These are phyloP conservation scores for Fringilla coelebs DNA, from an alignment of 2,797 vertebrate genomes.

Conservation along the genomic window DNA sequence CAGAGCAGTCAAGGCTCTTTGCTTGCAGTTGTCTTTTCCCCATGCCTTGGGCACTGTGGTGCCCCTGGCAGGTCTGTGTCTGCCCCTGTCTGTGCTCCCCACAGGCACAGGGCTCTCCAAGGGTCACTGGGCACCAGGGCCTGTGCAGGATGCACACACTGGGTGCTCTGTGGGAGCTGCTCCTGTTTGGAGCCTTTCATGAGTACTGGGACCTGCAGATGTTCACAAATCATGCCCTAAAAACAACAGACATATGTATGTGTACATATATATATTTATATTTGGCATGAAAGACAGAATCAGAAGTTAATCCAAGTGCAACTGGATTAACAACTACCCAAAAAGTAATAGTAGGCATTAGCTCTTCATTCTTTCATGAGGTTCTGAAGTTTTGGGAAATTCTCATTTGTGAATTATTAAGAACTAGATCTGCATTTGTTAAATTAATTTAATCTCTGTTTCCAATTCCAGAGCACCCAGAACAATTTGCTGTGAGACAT, in stretches of 20 bases:
- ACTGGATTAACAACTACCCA: rapidly evolving
- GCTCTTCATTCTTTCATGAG: neutral
- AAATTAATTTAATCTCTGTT: neutral
- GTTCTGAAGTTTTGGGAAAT: neutral
- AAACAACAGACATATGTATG: neutral
- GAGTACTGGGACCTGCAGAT: neutral
- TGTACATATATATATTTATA: too few relatives aligned
- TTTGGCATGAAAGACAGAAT: neutral
- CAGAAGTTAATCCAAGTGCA: neutral
- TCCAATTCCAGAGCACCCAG: neutral
- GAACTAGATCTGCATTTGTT: neutral
- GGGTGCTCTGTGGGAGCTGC: neutral
- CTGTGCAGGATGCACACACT: too few relatives aligned
- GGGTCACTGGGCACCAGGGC: too few relatives aligned
- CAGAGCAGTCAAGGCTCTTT: neutral
- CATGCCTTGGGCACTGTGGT: rapidly evolving
- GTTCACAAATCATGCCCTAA: neutral
- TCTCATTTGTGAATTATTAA: neutral
- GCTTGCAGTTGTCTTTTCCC: neutral
- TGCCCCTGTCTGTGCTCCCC: neutral
- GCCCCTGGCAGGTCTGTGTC: neutral
- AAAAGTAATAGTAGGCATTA: neutral
- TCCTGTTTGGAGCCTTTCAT: neutral
- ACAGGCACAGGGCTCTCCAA: rapidly evolving
- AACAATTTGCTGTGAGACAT: neutral